Percentiles rank a stretch among this genome's conserved stretches.
Conservation (phyloP, 1,140 invertebrate genomes). For the Cydia strobilella region DNA sequence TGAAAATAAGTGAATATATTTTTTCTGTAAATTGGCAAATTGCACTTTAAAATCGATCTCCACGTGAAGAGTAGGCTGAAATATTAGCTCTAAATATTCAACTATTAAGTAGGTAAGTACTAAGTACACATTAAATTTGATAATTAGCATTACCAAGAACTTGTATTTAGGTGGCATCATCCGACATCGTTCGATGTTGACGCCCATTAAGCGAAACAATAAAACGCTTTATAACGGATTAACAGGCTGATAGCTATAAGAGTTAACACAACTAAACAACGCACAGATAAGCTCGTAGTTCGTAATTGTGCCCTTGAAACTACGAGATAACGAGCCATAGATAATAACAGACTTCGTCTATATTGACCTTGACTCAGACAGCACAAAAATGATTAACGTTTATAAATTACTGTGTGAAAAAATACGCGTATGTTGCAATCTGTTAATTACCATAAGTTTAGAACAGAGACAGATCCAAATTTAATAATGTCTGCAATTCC, state of each 20-base stretch:
- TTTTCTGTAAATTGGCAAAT: no score
- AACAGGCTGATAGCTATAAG: background rate
- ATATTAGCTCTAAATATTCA: no score
- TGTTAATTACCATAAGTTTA: background rate
- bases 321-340: conserved; percentile 36
- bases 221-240: conserved; percentile 22
- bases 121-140: background rate
- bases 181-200: conserved; percentile 24
- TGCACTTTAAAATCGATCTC: no score
- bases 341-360: conserved; percentile 37
- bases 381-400: conserved; percentile 35
- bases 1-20: no score
- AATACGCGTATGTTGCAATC: conserved; percentile 9
- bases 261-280: conserved; percentile 13
- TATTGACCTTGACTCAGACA: conserved; percentile 35
- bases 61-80: no score
- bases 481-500: background rate
- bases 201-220: conserved; percentile 10
- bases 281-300: conserved; percentile 28
- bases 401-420: conserved; percentile 23
- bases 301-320: conserved; percentile 37
- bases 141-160: background rate
- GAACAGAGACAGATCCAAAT: background rate
- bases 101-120: no score
- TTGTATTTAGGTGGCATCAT: conserved; percentile 1